Evolutionary conservation across 2,888 invertebrate species (phyloP).

Genomic region (Ecdyonurus torrentis): DNA sequence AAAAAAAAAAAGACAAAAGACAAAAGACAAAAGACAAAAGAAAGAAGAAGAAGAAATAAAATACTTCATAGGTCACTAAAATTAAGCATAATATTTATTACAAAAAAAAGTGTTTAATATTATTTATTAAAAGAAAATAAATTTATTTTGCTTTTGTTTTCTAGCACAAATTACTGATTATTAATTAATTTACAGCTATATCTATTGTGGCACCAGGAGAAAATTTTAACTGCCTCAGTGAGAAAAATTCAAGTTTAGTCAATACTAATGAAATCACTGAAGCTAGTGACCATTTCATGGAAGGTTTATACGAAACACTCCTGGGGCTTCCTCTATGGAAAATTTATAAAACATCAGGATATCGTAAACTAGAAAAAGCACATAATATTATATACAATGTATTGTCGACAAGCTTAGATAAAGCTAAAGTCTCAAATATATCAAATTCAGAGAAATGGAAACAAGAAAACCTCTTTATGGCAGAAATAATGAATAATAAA

Average conservation of each 20-base stretch:
- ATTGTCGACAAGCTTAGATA: slow-evolving; percentile 19
- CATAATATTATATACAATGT: slow-evolving; percentile 30
- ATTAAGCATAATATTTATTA: no score
- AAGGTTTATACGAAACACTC: slow-evolving; percentile 29
- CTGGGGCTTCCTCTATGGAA: slow-evolving; percentile 33
- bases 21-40: no score
- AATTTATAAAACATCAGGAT: slow-evolving; percentile 29
- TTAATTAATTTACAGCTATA: slow-evolving; percentile 31
- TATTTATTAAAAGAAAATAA: no score
- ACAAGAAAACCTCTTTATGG: slow-evolving; percentile 21
- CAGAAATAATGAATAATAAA: slow-evolving; percentile 24
- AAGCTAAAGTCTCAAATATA: slow-evolving; percentile 16
- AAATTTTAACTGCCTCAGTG: no score
- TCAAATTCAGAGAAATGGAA: slow-evolving; percentile 11
- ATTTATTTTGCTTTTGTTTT: no score
- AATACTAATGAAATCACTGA: slow-evolving; percentile 26
- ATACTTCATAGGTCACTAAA: no score
- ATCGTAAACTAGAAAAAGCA: slow-evolving; percentile 29
- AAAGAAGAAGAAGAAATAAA: no score
- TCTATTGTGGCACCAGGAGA: slow-evolving; percentile 34
- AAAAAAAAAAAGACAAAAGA: no score
- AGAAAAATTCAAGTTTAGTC: no score
- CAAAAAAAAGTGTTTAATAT: no score
- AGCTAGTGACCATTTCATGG: slow-evolving; percentile 31
- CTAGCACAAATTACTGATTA: no score